Percentiles rank a stretch among this genome's conserved stretches.
Conservation (phyloP, 2,797 vertebrate species). For the Brachymystax lenok region DNA sequence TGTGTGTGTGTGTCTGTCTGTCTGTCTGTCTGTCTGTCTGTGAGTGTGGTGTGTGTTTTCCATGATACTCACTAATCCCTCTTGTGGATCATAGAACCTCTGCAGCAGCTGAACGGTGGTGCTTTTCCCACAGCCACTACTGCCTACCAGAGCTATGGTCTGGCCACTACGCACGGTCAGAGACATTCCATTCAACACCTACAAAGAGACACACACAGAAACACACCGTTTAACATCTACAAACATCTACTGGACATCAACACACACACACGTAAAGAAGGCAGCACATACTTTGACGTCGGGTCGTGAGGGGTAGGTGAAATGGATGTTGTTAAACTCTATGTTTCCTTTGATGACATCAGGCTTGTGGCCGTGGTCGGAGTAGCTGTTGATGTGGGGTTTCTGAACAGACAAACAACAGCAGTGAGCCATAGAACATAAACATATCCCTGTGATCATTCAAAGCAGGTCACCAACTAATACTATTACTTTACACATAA, state of each 20-base stretch:
- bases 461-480: too few relatives aligned
- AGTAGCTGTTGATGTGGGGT: slow-evolving; percentile 89
- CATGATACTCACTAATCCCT: slow-evolving; percentile 77
- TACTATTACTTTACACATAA: too few relatives aligned
- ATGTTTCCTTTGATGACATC: slow-evolving; percentile 85
- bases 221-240: background rate
- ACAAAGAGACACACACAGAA: slow-evolving; percentile 3
- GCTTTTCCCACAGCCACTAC: slow-evolving; percentile 97
- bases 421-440: background rate
- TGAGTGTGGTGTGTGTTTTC: background rate
- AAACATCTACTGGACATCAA: background rate
- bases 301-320: slow-evolving; percentile 89
- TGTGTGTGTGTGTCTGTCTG: background rate
- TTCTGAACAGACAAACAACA: slow-evolving; percentile 68
- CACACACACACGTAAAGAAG: background rate
- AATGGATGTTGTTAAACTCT: slow-evolving; percentile 87
- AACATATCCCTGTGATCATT: background rate
- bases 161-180: slow-evolving; percentile 83
- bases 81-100: slow-evolving; percentile 90
- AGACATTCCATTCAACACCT: slow-evolving; percentile 86
- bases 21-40: background rate
- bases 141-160: slow-evolving; percentile 91
- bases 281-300: slow-evolving; percentile 78
- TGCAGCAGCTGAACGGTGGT: slow-evolving; percentile 92
- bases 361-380: slow-evolving; percentile 86